Percentiles rank a stretch among this genome's conserved stretches.
Evolutionary conservation across 1,140 invertebrate genomes (phyloP).

Genomic region (Drosophila miranda): DNA sequence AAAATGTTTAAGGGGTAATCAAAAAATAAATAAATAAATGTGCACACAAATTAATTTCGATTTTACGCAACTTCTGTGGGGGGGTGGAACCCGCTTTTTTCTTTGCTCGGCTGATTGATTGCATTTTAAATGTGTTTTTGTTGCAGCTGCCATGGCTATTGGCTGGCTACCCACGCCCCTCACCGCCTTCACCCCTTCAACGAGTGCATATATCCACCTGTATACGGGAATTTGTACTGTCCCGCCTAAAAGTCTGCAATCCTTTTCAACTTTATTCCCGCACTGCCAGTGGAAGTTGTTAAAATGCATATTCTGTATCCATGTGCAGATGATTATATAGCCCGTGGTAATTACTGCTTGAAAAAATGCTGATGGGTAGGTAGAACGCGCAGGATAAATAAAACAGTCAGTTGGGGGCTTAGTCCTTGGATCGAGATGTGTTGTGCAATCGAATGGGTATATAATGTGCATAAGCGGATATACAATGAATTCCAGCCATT

Average conservation of each 20-base stretch:
- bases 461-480: constrained; percentile 26
- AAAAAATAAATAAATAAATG: constrained; percentile 57
- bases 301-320: constrained; percentile 13
- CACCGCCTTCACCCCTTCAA: not conserved
- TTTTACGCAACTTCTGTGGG: constrained; percentile 32
- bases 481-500: constrained; percentile 7
- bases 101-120: constrained; percentile 51
- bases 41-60: constrained; percentile 59
- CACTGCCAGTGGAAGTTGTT: constrained; percentile 1
- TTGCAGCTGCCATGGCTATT: not conserved
- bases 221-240: constrained; percentile 19
- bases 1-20: constrained; percentile 16
- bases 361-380: constrained; percentile 4
- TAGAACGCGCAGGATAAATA: too few species aligned
- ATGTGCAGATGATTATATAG: constrained; percentile 26
- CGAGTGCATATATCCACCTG: not conserved
- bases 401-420: constrained; percentile 1
- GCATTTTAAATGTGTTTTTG: constrained; percentile 57
- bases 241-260: constrained; percentile 32
- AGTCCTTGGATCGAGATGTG: not conserved
- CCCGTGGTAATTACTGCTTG: constrained; percentile 17
- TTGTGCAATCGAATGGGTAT: constrained; percentile 5
- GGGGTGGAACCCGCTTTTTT: constrained; percentile 4
- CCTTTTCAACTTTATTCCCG: constrained; percentile 7
- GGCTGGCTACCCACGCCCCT: too few species aligned